Evolutionary conservation across 2,797 vertebrate species (phyloP).

Genomic region (Anguilla megastoma): DNA sequence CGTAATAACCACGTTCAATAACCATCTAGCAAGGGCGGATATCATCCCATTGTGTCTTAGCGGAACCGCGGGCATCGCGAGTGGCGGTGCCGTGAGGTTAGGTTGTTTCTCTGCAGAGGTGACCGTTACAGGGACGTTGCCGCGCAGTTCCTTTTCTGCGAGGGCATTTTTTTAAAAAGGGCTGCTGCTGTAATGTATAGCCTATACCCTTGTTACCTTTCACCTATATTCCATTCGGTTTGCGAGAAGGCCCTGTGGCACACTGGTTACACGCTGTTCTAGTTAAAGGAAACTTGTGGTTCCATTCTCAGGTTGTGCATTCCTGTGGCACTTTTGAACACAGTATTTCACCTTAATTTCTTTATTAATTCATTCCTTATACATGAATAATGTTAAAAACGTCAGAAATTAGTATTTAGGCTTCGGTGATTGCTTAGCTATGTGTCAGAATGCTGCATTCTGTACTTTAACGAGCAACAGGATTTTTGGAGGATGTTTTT

Average conservation of each 20-base stretch:
- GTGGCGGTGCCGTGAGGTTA: no score
- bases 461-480: background rate
- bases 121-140: background rate
- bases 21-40: background rate
- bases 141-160: background rate
- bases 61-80: background rate
- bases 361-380: background rate
- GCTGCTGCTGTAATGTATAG: background rate
- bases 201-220: background rate
- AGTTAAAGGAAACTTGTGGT: background rate
- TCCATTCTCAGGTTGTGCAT: background rate
- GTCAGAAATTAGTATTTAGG: background rate
- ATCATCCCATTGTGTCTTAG: background rate
- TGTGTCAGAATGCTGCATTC: background rate
- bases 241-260: background rate
- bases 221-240: background rate
- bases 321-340: background rate
- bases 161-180: background rate
- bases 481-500: background rate
- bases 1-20: constrained; percentile 6
- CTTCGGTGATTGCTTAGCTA: background rate
- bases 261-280: background rate
- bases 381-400: background rate
- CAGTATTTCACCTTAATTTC: background rate
- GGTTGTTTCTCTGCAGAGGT: background rate